phyloP scores from a whole-genome alignment of 35 echinoderm and acorn worm genomes.

The Ophiothrix spiculata region DNA sequence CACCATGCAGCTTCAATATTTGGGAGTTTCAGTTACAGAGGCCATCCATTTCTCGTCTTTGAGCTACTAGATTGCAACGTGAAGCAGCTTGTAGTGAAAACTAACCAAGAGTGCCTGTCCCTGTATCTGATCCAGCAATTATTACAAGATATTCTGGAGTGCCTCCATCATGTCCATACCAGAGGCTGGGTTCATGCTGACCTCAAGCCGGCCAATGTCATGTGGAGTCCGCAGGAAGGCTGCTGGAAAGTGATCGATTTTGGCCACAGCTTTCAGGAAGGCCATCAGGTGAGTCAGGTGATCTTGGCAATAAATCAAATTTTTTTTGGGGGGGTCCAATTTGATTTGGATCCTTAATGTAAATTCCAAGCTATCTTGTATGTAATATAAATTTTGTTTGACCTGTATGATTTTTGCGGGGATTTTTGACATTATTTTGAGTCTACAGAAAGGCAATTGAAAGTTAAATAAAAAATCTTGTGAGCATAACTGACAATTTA shows the following conservation, averaged over 20 bases:
- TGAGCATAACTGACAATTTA: too few relatives aligned
- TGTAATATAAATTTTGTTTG: too few relatives aligned
- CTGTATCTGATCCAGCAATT: slow-evolving; percentile 80
- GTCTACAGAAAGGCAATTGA: too few relatives aligned
- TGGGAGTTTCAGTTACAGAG: slow-evolving; percentile 76
- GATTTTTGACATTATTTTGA: too few relatives aligned
- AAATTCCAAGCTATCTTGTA: too few relatives aligned
- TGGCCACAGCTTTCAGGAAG: slow-evolving; percentile 88
- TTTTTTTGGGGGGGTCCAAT: too few relatives aligned
- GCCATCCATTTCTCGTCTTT: slow-evolving; percentile 80
- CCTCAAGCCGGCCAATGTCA: slow-evolving; percentile 89
- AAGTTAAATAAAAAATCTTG: too few relatives aligned
- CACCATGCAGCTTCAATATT: slow-evolving; percentile 62
- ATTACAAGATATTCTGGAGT: slow-evolving; percentile 60
- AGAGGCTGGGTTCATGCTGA: slow-evolving; percentile 87
- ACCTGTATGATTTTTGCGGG: too few relatives aligned
- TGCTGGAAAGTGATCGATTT: slow-evolving; percentile 90
- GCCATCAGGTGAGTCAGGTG: slow-evolving; percentile 80
- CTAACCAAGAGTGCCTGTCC: slow-evolving; percentile 61
- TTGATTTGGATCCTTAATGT: too few relatives aligned
- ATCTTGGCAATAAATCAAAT: too few relatives aligned
- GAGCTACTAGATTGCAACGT: slow-evolving; percentile 82
- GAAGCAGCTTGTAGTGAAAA: slow-evolving; percentile 32
- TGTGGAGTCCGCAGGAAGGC: slow-evolving; percentile 88
- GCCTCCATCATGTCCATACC: slow-evolving; percentile 66